These are phyloP conservation scores for Rhopalosiphum nymphaeae DNA, from an alignment of 2,888 invertebrate genomes.

Conservation along the genomic window DNA sequence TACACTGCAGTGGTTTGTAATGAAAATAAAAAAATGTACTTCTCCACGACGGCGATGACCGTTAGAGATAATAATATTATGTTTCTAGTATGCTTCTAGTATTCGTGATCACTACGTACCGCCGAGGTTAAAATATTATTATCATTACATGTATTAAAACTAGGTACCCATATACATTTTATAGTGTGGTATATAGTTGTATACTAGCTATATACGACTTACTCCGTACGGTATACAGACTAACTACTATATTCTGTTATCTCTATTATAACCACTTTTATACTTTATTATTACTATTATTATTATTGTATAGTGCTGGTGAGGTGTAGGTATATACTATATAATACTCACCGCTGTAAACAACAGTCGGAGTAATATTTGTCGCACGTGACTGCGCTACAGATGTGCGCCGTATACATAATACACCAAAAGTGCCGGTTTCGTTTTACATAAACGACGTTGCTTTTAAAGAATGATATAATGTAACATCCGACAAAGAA, in stretches of 20 bases:
- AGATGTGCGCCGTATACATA: neutral
- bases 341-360: neutral
- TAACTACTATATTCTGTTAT: neutral
- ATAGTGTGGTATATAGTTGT: neutral
- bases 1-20: neutral
- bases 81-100: neutral
- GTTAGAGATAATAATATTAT: neutral
- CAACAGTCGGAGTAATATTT: neutral
- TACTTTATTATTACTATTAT: neutral
- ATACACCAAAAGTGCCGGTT: conserved; percentile 19
- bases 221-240: neutral
- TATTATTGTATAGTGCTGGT: neutral
- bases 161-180: neutral
- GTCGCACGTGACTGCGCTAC: neutral
- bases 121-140: neutral
- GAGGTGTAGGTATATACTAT: neutral
- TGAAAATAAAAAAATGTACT: neutral
- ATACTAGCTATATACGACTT: neutral
- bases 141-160: neutral
- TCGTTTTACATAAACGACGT: conserved; percentile 29
- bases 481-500: neutral
- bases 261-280: neutral
- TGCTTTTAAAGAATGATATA: conserved; percentile 16
- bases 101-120: neutral
- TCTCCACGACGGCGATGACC: neutral